Base-by-base conservation (phyloP, 2,888 invertebrate species). In the Cephus pygmeus region DNA sequence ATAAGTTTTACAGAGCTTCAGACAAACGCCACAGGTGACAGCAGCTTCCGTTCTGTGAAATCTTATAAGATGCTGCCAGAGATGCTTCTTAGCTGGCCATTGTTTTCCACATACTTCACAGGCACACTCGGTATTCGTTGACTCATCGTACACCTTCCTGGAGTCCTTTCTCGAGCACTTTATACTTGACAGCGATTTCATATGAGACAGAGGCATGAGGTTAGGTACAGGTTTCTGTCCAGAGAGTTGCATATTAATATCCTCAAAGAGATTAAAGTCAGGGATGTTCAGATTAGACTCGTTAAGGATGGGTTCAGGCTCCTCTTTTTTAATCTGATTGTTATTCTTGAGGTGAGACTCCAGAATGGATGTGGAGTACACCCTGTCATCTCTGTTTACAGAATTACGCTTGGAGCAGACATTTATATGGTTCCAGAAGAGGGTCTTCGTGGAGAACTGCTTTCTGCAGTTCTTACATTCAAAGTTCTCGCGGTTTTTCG, bases 11-110 rank as follows among this genome's bases (percentile, higher is more conserved):
- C 93, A 94, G 0, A 93, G 92, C 85, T 93, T 93, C 69, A 94
- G 85, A 81, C 94, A 94, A 69, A 94, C 93, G 0, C 94, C 94
- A 80, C 94, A 94, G 1, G 94, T 93, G 0, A 93, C 93, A 0
- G 93, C 93, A 1, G 94, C 94, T 69, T 93, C 93, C 12, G 91
- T 88, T 75, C 93, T 92, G 86, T 94, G 94, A 84, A 93, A 94
- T 11, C 94, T 91, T 69, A 92, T 92, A 76, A 94, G 90, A 87
- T 94, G 94, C 84, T 94, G 94, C 94, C 94, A 94, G 0, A 94
- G 88, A 83, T 94, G 94, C 82, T 94, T 93, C 82, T 93, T 93
- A 0, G 93, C 93, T 1, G 94, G 93, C 94, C 94, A 94, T 12
- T 92, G 92, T 85, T 94, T 94, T 11, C 92, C 92, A 82, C 94